A percentile compares a stretch with the other conserved stretches of the same genome.
phyloP scores from a whole-genome alignment of 2,113 vertebrate genomes.

The Sylvicapra grimmia region DNA sequence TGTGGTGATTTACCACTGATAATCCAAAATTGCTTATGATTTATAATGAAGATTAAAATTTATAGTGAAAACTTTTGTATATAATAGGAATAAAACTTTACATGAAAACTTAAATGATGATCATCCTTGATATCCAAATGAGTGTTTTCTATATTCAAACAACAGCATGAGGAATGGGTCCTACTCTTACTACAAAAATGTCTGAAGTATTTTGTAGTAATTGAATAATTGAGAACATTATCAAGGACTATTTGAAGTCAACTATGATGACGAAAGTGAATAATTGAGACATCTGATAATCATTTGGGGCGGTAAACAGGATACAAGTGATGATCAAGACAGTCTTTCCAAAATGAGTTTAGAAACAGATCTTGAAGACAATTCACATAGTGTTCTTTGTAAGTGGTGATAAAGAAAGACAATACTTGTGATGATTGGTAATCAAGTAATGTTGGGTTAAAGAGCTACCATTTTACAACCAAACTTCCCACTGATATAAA shows the following conservation, averaged over 20 bases:
- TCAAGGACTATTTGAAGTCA: conserved; percentile 4
- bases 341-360: neutral
- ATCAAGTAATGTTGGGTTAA: neutral
- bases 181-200: neutral
- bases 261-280: neutral
- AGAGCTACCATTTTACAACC: neutral
- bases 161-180: neutral
- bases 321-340: neutral
- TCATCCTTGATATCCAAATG: neutral
- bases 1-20: neutral
- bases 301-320: neutral
- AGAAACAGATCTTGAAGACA: neutral
- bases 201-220: neutral
- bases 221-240: neutral
- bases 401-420: neutral
- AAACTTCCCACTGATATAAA: neutral
- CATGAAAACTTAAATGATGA: neutral
- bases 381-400: neutral
- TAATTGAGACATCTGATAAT: neutral
- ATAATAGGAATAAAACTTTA: neutral
- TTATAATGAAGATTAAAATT: neutral
- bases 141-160: neutral
- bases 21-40: neutral
- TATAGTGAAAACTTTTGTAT: neutral
- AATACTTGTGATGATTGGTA: neutral